Evolutionary conservation across 1,140 invertebrate genomes (phyloP), one percentile per base, ranked within the genome.

Genomic region (Eumaeus atala): DNA sequence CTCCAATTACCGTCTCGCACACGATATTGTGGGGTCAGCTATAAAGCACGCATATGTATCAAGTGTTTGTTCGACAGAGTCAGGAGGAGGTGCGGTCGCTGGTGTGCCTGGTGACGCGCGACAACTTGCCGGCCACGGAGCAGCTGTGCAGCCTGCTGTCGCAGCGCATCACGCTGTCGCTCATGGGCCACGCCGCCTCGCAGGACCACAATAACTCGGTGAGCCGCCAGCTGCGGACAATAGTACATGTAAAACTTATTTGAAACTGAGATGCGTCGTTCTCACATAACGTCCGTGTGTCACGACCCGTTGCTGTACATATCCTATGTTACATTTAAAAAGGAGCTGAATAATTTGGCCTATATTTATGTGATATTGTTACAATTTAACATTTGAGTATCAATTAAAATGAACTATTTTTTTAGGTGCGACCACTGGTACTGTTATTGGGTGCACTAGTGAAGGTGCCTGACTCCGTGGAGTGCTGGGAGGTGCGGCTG

Each of bases 401-500:
- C n/a, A n/a, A n/a, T n/a, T n/a, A n/a, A n/a, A n/a, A n/a, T 28
- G 6, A 28, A 28, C 6, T 28, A 28, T 6, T 10, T 62, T 54
- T 72, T 74, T 95, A 68, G 93, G 94, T 70, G 88, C 93, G 58
- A 90, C 95, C 53, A 90, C 95, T 54, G 84, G 96, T 99, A 75
- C 91, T 96, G 4, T 78, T 99, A 2, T 84, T 99, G 18, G 94
- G 96, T 0, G 93, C 94, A 1, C 90, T 97, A 8, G 91, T 98
- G 0, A 93, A 96, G 63, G 95, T 96, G 62, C 95, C 98, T 72
- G 97, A 99, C 63, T 86, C 82, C 10, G 73, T 87, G 69, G 92
- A 94, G 0, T 98, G 97, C 78, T 99, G 97, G 97, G 97, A 98
- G 80, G 92, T 95, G 54, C 94, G 97, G 73, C 84, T 98, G 0